Evolutionary conservation across 2,113 vertebrate genomes (phyloP), one percentile per base, ranked within the genome.

Genomic region (Vulpes lagopus): DNA sequence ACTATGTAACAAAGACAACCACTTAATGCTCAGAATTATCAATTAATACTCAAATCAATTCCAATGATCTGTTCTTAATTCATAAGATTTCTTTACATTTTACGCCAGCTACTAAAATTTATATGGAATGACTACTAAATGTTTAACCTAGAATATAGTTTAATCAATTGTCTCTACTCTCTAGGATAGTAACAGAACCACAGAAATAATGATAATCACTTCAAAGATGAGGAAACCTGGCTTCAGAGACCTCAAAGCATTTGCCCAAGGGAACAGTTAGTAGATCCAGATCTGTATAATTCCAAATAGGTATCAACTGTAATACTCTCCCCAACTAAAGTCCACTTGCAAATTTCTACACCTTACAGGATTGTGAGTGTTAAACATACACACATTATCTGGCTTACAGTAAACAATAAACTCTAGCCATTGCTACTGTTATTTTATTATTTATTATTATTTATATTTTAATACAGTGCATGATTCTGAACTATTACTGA

Each of bases 1-100:
- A 55, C 35, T 62, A 0, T 85, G 60, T 67, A 85, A 60, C 11
- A 93, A 60, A 97, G 35, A 82, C 32, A 55, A 88, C 9, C 84
- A 60, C 59, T n/a, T 79, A 96, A 57, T 82, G 43, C 49, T 97
- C 65, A 93, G 25, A 88, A 71, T 93, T 83, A 94, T 38, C 65
- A 93, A 59, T 20, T 65, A 81, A 89, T 16, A 88, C 12, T 43
- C 62, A 93, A 89, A 76, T 80, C 27, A 67, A 57, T 53, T 82
- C 64, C 32, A 17, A 86, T 19, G 49, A 87, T 35, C 19, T 51
- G 30, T 84, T 84, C 60, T 84, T 96, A 87, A 90, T 67, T 71
- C 11, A 51, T 20, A 43, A 1, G 7, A 25, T 74, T 92, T 83
- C 64, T 76, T 95, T 76, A 27, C 20, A 76, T 64, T 95, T 95